Base-by-base conservation (phyloP, 2,888 invertebrate genomes). In the Blomia tropicalis region DNA sequence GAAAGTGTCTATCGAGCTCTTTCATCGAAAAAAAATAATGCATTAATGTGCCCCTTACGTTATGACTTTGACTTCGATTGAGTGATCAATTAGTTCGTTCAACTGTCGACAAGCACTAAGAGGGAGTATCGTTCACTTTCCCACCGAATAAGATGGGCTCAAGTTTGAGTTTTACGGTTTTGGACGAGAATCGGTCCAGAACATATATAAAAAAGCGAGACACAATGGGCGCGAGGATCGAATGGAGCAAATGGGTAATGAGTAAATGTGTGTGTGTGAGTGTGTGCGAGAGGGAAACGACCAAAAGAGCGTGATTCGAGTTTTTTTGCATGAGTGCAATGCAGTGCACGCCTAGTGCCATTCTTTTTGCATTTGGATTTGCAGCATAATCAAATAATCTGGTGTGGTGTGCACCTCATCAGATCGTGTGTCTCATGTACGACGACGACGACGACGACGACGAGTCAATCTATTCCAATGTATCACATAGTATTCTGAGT, bases 311-410 rank as follows among this genome's bases (percentile, higher is more conserved):
- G 51, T 47, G 51, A 47, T 47, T 47, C 22, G n/a, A 47, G 7
- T 47, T 47, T n/a, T 7, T 25, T 47, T 14, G 27, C 22, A 11
- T n/a, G 14, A 14, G 7, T 25, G 7, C 51, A 47, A 14, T 25
- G 7, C 51, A 47, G 51, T 25, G 36, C 36, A 47, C 51, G 51
- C 51, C 51, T 47, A 47, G 51, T 47, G 27, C 51, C 51, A 47
- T 47, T 47, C 36, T 36, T 36, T 7, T 14, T 14, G n/a, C 14
- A 41, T 14, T n/a, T 11, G 51, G 51, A 47, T 47, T 47, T 47
- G 22, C 51, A 47, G 51, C 51, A 47, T 47, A 47, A 47, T 47
- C 51, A 47, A 47, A 47, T 47, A 47, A 47, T 47, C 51, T 47
- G 14, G 23, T 22, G 7, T 41, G 14, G 41, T 47, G 51, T 47